Evolutionary conservation across 2,797 vertebrate species (phyloP).

Genomic region (Capromys pilorides): DNA sequence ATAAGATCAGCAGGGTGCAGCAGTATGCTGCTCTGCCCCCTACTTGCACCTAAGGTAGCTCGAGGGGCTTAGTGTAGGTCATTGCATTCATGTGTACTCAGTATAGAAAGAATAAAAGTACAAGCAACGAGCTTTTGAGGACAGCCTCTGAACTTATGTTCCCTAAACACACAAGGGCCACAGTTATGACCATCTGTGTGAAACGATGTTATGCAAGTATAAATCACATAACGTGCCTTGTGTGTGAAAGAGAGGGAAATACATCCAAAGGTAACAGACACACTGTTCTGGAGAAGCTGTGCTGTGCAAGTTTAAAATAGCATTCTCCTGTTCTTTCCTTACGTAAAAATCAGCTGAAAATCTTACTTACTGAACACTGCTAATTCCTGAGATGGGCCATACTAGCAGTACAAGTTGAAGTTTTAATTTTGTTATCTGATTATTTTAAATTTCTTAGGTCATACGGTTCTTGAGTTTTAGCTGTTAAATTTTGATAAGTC

Average conservation of each 20-base stretch:
- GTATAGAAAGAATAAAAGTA: not conserved
- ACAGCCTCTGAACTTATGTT: not conserved
- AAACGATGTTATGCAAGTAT: not conserved
- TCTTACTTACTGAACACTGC: not conserved
- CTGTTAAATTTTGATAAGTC: not conserved
- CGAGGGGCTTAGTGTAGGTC: not conserved
- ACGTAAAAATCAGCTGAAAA: conserved; percentile 21
- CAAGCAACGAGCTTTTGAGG: not conserved
- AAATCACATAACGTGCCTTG: not conserved
- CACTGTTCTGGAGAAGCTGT: not conserved
- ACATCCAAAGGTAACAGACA: not conserved
- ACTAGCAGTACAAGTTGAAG: not conserved
- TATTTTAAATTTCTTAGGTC: conserved; percentile 46
- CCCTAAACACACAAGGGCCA: not conserved
- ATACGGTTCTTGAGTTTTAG: not conserved
- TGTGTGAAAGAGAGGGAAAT: not conserved
- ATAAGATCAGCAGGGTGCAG: conserved; percentile 16
- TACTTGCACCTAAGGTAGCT: not conserved
- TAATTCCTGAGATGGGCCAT: not conserved
- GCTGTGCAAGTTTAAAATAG: not conserved
- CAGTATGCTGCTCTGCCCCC: not conserved
- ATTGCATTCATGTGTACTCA: not conserved
- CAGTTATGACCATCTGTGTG: not conserved
- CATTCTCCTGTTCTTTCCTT: not conserved
- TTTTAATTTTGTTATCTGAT: conserved; percentile 16